A percentile compares a stretch with the other conserved stretches of the same genome.
These are phyloP conservation scores for Chiroxiphia lanceolata DNA, from an alignment of 2,797 vertebrate species.

Conservation along the genomic window DNA sequence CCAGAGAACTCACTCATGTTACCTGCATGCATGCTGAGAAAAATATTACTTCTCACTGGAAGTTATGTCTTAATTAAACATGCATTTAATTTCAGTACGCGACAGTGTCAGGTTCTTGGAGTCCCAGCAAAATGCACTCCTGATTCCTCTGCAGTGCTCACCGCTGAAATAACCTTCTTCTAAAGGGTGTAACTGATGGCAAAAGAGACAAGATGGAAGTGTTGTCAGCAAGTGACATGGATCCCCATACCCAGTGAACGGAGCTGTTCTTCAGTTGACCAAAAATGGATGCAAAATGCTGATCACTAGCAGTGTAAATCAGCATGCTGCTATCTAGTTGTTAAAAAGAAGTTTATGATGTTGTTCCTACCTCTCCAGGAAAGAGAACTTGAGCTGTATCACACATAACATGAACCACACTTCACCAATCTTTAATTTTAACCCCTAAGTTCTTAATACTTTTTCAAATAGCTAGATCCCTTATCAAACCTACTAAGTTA, in stretches of 20 bases:
- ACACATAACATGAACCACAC: not conserved
- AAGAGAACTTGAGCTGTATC: not conserved
- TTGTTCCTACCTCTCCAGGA: not conserved
- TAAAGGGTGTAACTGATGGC: not conserved
- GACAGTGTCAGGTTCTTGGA: conserved; percentile 83
- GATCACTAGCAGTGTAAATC: not conserved
- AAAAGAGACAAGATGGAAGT: not conserved
- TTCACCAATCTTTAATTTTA: not conserved
- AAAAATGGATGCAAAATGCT: not conserved
- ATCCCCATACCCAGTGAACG: not conserved
- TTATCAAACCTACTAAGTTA: not conserved
- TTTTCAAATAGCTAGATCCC: not conserved
- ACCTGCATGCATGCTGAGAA: not conserved
- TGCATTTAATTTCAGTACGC: conserved; percentile 79
- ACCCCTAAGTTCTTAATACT: not conserved
- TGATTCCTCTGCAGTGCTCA: conserved; percentile 85
- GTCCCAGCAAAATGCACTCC: conserved; percentile 83
- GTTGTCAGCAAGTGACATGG: not conserved
- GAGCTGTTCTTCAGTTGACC: not conserved
- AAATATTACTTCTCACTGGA: not conserved
- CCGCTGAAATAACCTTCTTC: conserved; percentile 82
- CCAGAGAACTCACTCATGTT: not conserved
- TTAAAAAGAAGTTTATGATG: not conserved
- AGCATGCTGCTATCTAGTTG: not conserved
- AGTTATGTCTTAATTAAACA: not conserved